Evolutionary conservation across 2,888 invertebrate species (phyloP).

Genomic region (Endotricha flammealis): DNA sequence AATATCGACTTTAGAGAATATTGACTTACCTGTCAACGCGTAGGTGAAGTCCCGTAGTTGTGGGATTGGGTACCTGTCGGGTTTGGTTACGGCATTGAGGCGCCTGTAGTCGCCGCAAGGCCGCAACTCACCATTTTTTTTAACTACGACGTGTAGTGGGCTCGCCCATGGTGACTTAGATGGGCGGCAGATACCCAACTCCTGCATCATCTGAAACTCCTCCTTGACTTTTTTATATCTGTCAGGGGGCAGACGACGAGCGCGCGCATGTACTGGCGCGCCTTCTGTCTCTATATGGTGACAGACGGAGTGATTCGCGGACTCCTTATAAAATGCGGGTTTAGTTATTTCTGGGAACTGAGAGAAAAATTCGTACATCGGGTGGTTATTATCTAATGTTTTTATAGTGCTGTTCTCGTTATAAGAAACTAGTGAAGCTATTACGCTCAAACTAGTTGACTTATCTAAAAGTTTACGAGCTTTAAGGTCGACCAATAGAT

Average conservation of each 20-base stretch:
- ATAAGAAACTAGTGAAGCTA: not conserved
- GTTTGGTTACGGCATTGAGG: no score
- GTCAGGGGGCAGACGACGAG: slow-evolving; percentile 1
- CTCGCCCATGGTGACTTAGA: slow-evolving; percentile 3
- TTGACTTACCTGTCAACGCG: not conserved
- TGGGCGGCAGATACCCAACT: not conserved
- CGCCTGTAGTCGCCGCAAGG: no score
- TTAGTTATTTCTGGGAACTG: slow-evolving; percentile 7
- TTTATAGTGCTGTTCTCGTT: not conserved
- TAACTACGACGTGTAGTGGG: slow-evolving; percentile 7
- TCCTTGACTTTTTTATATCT: slow-evolving; percentile 3
- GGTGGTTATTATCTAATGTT: not conserved
- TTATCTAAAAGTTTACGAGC: slow-evolving; percentile 2
- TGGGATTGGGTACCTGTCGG: no score
- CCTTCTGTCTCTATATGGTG: no score
- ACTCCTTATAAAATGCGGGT: not conserved
- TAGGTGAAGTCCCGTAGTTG: no score
- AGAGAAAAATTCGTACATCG: slow-evolving; percentile 3
- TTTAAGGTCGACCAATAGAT: slow-evolving; percentile 3
- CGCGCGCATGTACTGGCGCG: not conserved
- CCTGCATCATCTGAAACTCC: slow-evolving; percentile 4
- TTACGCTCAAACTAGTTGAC: not conserved
- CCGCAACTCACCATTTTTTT: slow-evolving; percentile 5
- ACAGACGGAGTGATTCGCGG: no score
- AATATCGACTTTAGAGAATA: no score